Conservation (phyloP, 2,113 vertebrate genomes). For the Vulpes lagopus region DNA sequence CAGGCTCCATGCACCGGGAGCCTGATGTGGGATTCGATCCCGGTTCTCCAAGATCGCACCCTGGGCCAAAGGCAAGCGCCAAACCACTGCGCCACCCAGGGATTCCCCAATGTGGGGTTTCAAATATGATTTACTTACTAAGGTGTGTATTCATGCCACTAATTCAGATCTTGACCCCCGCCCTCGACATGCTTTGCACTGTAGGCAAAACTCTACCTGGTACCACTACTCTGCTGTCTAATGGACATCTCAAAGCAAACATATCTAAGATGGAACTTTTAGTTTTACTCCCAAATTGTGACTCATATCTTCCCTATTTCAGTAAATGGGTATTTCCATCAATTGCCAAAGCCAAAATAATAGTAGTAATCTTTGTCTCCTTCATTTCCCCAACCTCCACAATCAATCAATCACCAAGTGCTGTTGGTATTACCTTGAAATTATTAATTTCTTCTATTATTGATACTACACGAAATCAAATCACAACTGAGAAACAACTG, state of each 20-base stretch:
- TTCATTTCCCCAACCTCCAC: neutral
- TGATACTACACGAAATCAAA: neutral
- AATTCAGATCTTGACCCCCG: neutral
- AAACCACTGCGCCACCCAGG: too few relatives aligned
- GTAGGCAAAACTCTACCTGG: neutral
- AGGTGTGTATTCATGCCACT: neutral
- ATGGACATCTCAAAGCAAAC: neutral
- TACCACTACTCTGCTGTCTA: constrained; percentile 12
- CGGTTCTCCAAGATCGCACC: too few relatives aligned
- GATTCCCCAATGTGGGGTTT: neutral
- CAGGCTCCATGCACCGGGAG: too few relatives aligned
- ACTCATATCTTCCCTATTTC: neutral
- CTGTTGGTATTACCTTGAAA: neutral
- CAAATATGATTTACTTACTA: neutral
- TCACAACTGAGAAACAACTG: constrained; percentile 16
- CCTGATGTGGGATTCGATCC: too few relatives aligned
- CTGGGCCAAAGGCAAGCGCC: too few relatives aligned
- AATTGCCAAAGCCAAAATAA: neutral
- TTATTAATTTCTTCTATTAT: neutral
- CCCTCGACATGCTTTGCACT: neutral
- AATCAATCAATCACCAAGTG: neutral
- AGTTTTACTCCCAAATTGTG: neutral
- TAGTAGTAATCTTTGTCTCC: neutral
- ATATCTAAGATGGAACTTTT: neutral
- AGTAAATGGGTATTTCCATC: neutral